phyloP scores from a whole-genome alignment of 2,797 vertebrate genomes.

The Ctenosaura bakeri region DNA sequence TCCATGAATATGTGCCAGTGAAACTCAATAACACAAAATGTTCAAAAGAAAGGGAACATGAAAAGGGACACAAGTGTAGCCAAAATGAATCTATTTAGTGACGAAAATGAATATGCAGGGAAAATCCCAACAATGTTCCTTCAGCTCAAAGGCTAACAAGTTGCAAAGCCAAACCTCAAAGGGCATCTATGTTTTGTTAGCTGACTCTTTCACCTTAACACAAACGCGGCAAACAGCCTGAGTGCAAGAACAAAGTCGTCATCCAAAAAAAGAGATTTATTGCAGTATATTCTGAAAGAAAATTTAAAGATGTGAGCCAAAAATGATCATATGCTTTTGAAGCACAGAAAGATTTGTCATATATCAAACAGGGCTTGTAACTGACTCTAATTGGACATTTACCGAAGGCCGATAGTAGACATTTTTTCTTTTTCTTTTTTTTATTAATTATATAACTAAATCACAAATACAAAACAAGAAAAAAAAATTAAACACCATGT shows the following conservation, averaged over 20 bases:
- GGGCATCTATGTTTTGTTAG: conserved; percentile 41
- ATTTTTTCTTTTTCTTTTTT: too few species aligned
- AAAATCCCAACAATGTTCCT: conserved; percentile 42
- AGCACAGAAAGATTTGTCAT: neutral
- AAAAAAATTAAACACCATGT: too few species aligned
- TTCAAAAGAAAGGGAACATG: conserved; percentile 39
- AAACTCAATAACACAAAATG: conserved; percentile 51
- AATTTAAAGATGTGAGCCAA: neutral
- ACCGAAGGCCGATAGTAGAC: neutral
- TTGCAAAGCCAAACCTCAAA: conserved; percentile 31
- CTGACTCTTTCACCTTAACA: conserved; percentile 29
- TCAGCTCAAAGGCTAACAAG: conserved; percentile 20
- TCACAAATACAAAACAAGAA: too few species aligned
- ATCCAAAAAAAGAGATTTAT: neutral
- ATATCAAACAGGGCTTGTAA: neutral
- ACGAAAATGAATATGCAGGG: neutral
- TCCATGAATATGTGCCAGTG: conserved; percentile 44
- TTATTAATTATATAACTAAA: too few species aligned
- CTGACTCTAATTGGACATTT: neutral
- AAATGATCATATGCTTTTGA: conserved; percentile 4
- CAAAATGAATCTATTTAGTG: conserved; percentile 48
- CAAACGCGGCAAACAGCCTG: neutral
- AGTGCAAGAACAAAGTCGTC: conserved; percentile 5
- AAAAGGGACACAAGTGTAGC: conserved; percentile 23
- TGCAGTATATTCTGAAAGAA: neutral